These are phyloP conservation scores for Camptogramma bilineatum DNA, from an alignment of 2,888 invertebrate species.

Conservation along the genomic window DNA sequence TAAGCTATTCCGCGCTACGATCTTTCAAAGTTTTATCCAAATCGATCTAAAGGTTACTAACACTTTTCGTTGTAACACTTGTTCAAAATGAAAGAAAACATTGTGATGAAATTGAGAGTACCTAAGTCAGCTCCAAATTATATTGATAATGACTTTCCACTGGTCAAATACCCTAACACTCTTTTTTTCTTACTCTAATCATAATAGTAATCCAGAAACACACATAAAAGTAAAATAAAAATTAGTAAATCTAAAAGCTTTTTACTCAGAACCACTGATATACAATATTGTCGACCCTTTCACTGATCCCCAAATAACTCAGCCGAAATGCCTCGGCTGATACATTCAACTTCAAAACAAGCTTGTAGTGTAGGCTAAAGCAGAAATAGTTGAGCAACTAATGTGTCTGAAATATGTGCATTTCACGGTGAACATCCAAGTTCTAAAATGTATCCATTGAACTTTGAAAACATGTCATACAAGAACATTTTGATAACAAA, in stretches of 20 bases:
- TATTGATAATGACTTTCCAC: no score
- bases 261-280: not conserved
- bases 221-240: not conserved
- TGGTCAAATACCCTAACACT: no score
- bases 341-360: slow-evolving; percentile 3
- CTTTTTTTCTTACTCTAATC: no score
- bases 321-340: not conserved
- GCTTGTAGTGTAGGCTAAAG: not conserved
- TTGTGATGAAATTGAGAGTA: no score
- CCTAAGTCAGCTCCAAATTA: no score
- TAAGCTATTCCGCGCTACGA: no score
- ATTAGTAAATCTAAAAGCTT: not conserved
- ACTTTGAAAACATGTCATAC: not conserved
- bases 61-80: no score
- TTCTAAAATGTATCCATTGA: not conserved
- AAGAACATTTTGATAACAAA: not conserved
- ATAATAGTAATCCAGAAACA: no score
- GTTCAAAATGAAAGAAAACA: no score
- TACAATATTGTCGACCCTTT: slow-evolving; percentile 7
- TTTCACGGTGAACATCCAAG: not conserved
- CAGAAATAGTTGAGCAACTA: slow-evolving; percentile 1
- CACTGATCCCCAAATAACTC: slow-evolving; percentile 8
- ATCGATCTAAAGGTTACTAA: no score
- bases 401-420: not conserved
- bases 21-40: no score